Conservation (phyloP, 2,797 vertebrate genomes). For the Potorous gilbertii region DNA sequence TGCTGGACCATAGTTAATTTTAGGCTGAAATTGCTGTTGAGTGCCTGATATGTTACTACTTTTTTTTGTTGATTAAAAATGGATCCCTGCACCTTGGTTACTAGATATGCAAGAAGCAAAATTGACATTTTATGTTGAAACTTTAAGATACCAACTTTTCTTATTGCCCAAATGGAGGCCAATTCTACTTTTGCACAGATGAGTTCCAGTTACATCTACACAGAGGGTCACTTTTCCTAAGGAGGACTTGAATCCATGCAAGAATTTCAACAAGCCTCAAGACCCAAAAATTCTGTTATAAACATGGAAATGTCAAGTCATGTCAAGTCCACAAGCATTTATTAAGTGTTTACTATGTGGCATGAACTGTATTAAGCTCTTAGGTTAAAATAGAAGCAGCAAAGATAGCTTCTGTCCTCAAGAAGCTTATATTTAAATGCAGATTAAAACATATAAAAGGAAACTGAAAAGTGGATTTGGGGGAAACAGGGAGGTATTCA, state of each 20-base stretch:
- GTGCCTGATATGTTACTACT: neutral
- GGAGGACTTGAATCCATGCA: neutral
- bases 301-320: neutral
- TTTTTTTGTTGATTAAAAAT: neutral
- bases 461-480: neutral
- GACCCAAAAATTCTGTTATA: neutral
- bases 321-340: neutral
- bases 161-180: neutral
- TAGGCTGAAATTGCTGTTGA: neutral
- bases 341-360: neutral
- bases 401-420: neutral
- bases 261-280: neutral
- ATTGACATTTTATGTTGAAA: neutral
- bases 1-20: neutral
- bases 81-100: neutral
- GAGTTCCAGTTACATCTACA: neutral
- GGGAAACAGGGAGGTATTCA: neutral
- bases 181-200: neutral
- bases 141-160: neutral
- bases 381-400: neutral
- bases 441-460: neutral
- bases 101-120: neutral
- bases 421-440: neutral
- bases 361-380: neutral
- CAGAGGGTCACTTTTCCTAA: neutral